Conservation (phyloP, 35 echinoderm and acorn worm genomes). For the Diadema setosum region DNA sequence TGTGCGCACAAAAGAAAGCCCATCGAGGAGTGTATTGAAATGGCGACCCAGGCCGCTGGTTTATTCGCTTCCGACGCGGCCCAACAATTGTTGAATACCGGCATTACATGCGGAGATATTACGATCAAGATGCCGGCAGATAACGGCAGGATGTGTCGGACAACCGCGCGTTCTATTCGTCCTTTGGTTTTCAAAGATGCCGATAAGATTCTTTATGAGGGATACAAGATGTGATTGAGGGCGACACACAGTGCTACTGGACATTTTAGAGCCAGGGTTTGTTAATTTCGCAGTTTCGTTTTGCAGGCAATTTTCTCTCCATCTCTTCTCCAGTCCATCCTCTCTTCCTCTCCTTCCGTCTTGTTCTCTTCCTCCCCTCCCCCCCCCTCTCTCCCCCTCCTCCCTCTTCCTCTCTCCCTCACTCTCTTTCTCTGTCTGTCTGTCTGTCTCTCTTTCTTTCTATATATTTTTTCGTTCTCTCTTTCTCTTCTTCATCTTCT, state of each 20-base stretch:
- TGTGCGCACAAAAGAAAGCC: too few species aligned
- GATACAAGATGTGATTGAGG: too few species aligned
- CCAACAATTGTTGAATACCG: neutral
- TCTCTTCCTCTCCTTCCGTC: neutral
- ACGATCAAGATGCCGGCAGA: neutral
- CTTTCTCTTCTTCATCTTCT: neutral
- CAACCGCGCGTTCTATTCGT: neutral
- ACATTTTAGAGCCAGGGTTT: neutral
- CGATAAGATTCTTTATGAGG: neutral
- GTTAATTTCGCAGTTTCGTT: neutral
- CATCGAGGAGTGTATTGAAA: too few species aligned
- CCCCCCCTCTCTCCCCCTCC: neutral
- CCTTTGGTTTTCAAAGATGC: neutral
- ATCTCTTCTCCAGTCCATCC: neutral
- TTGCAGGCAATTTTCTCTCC: neutral
- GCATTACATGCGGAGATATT: neutral
- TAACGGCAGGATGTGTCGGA: too few species aligned
- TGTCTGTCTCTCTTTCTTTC: neutral
- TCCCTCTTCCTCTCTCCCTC: neutral
- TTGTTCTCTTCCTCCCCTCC: neutral
- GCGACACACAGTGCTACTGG: neutral
- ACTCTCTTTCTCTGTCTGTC: neutral
- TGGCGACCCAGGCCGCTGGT: too few species aligned
- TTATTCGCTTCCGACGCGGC: too few species aligned
- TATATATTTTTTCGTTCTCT: neutral